Base-by-base conservation (phyloP, 2,113 vertebrate species). In the Blennius ocellaris region DNA sequence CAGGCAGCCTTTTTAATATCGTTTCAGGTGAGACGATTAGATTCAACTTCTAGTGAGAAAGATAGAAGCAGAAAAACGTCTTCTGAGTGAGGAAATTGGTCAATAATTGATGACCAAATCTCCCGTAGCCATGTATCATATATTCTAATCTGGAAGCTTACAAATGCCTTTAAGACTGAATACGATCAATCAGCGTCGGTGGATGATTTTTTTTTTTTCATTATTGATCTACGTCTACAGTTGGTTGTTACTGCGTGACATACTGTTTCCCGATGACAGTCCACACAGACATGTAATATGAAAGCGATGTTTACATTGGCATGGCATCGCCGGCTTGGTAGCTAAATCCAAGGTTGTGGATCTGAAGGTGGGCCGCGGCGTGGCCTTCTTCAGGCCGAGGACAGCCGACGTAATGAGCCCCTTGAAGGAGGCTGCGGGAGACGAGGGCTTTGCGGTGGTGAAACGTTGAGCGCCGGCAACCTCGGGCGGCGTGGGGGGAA, bases 181-280 rank as follows among this genome's bases (percentile, higher is more conserved):
- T 48, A 70, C 21, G 21, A 30, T 30, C 21, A 30, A 30, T 30
- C 21, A 30, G 21, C 21, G 43, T 58, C n/a, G 73, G 53, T 59
- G 47, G 54, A 17, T 68, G 36, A 68, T 64, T 78, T n/a, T 17
- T 56, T 78, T 61, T 73, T 66, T 17, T 38, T 15, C 1, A 5
- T 30, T 30, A 30, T 16, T 62, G 78, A 4, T 92, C 91, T 90
- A 94, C 10, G 47, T 87, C 93, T 95, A 94, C 73, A 7, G 54
- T 75, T 59, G 11, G 50, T 61, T 5, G 79, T 83, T 72, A 69
- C 7, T 45, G 60, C 63, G 82, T 85, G 71, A 96, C 96, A 89
- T 97, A 97, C 96, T 94, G 93, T 93, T 90, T 80, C 89, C 92
- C 62, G 94, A 39, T 84, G 94, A 91, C 89, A 86, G 78, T 93